phyloP scores from a whole-genome alignment of 2,888 invertebrate species.

The Zootermopsis nevadensis region DNA sequence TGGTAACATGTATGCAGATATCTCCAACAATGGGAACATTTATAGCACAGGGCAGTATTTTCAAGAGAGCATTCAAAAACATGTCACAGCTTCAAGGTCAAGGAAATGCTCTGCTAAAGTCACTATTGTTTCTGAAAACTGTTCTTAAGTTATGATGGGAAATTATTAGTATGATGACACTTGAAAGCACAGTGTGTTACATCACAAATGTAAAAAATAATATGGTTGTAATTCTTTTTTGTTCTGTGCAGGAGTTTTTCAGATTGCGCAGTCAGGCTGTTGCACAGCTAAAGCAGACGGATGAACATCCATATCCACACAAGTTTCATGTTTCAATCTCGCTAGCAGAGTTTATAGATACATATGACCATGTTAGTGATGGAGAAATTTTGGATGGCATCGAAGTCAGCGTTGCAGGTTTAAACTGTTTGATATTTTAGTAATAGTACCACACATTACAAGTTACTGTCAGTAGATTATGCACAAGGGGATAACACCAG shows the following conservation, averaged over 20 bases:
- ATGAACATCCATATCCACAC: slow-evolving; percentile 93
- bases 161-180: not conserved
- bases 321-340: slow-evolving; percentile 95
- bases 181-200: not conserved
- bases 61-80: too few species aligned
- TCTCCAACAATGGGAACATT: too few species aligned
- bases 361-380: slow-evolving; percentile 76
- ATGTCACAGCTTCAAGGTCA: too few species aligned
- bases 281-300: slow-evolving; percentile 79
- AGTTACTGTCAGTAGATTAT: too few species aligned
- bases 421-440: too few species aligned
- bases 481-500: too few species aligned
- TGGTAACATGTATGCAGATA: too few species aligned
- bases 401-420: slow-evolving; percentile 80
- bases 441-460: too few species aligned
- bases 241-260: slow-evolving; percentile 77
- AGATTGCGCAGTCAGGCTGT: slow-evolving; percentile 85
- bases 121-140: too few species aligned
- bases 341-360: slow-evolving; percentile 86
- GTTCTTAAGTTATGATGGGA: too few species aligned
- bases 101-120: too few species aligned
- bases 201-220: not conserved
- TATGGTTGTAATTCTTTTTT: slow-evolving; percentile 49
- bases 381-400: slow-evolving; percentile 81
- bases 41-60: too few species aligned